Evolutionary conservation across 2,888 invertebrate genomes (phyloP).

Genomic region (Pyrochroa serraticornis): DNA sequence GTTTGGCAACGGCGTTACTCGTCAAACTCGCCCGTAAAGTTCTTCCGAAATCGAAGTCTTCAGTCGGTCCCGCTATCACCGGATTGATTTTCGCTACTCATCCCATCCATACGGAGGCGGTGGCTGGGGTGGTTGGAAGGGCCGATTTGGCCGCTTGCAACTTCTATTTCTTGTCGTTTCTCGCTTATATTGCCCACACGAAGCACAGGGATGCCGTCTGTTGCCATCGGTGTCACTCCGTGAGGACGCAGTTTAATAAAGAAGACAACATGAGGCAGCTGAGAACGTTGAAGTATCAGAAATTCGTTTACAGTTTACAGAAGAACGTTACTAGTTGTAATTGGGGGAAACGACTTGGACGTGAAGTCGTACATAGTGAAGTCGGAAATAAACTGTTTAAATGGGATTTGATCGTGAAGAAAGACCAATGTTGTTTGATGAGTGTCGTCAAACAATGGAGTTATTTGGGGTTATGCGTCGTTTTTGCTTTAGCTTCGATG

Average conservation of each 20-base stretch:
- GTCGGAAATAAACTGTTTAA: constrained; percentile 7
- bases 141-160: constrained; percentile 93
- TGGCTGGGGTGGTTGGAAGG: constrained; percentile 93
- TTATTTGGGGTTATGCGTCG: constrained; percentile 66
- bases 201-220: constrained; percentile 63
- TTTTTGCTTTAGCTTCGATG: constrained; percentile 75
- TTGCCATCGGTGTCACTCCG: constrained; percentile 46
- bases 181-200: constrained; percentile 83
- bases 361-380: constrained; percentile 20
- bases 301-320: constrained; percentile 49
- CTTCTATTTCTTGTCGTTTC: constrained; percentile 86
- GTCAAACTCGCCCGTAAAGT: constrained; percentile 76
- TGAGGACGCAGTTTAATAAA: constrained; percentile 29
- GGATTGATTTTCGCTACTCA: constrained; percentile 92
- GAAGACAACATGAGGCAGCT: constrained; percentile 44
- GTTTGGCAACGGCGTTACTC: constrained; percentile 82
- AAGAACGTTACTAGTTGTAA: constrained; percentile 53
- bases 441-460: constrained; percentile 60
- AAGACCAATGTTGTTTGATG: constrained; percentile 47
- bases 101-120: constrained; percentile 96
- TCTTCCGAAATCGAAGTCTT: constrained; percentile 67
- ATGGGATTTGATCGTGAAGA: constrained; percentile 11
- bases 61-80: constrained; percentile 74
- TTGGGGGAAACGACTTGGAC: constrained; percentile 47
- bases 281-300: constrained; percentile 48